Evolutionary conservation across 2,797 vertebrate species (phyloP), one percentile per base, ranked within the genome.

Genomic region (Sternotherus odoratus): DNA sequence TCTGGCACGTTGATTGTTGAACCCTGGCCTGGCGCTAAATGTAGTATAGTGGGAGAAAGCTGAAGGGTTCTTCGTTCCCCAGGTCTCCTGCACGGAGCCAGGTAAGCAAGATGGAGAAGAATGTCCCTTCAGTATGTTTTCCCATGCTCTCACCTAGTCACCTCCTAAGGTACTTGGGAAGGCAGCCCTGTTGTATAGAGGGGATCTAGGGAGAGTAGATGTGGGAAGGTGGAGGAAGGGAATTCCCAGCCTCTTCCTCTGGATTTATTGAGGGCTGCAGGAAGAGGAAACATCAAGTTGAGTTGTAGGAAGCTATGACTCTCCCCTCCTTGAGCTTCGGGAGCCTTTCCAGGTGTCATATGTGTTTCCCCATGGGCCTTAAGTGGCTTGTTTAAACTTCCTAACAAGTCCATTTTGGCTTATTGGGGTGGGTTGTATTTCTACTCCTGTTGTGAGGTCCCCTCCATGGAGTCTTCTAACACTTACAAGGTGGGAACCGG

Each of bases 321-420:
- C 12, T 28, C 12, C 12, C 13, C 13, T 74, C 24, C 39, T 46
- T 43, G 72, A 28, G 23, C 13, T 24, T 26, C 23, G 46, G 13
- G 12, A 74, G 43, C 24, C 87, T 86, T 89, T 8, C 6, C 46
- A 39, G 49, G 16, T 83, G 7, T 4, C 9, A 74, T 51, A 39
- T 86, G 53, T 83, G 8, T 1, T 66, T 26, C 89, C 66, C 24
- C 9, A 54, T 79, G 26, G 82, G 77, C 8, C 30, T 5, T 39
- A 57, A 4, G 3, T 11, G n/a, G 89, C 79, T 81, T 86, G 30
- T 66, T 66, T 89, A 89, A 93, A 80, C 12, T 26, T 94, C 69
- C 50, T 74, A 75, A 83, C 24, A 74, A 46, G 7, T 74, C 24
- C 43, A 46, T 74, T 74, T 46, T 74, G 43, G 23, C 24, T 74